Evolutionary conservation across 2,888 invertebrate genomes (phyloP).

Genomic region (Caenorhabditis becei): DNA sequence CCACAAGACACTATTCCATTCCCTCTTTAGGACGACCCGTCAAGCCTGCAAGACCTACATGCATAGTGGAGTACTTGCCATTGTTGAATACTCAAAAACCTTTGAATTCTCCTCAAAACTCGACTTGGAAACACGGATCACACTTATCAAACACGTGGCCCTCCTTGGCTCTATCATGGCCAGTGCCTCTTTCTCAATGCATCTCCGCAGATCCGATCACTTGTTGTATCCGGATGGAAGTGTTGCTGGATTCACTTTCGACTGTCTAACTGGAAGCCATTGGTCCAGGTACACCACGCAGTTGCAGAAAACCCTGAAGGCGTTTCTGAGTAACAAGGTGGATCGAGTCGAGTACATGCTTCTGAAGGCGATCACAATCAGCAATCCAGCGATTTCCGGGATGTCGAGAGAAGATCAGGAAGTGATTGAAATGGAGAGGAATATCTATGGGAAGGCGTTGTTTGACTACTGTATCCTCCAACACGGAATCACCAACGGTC

Average conservation of each 20-base stretch:
- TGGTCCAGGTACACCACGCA: constrained; percentile 21
- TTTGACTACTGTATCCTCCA: constrained; percentile 38
- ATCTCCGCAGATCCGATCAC: constrained; percentile 24
- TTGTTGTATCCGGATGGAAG: constrained; percentile 27
- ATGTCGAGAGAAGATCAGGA: constrained; percentile 14
- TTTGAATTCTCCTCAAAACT: constrained; percentile 29
- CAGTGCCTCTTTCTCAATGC: constrained; percentile 40
- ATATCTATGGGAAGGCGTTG: constrained; percentile 28
- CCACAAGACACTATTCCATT: too few species aligned
- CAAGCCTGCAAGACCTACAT: constrained; percentile 27
- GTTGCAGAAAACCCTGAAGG: constrained; percentile 30
- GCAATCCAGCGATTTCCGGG: constrained; percentile 21
- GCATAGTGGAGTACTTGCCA: constrained; percentile 35
- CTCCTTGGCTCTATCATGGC: constrained; percentile 41
- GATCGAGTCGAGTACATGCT: constrained; percentile 45
- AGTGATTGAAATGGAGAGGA: constrained; percentile 28
- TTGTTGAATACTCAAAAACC: constrained; percentile 26
- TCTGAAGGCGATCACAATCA: constrained; percentile 34
- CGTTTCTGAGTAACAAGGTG: constrained; percentile 39
- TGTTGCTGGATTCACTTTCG: constrained; percentile 12
- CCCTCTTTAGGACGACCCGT: not conserved
- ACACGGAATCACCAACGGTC: constrained; percentile 22
- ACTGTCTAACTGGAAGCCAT: constrained; percentile 11
- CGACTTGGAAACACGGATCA: constrained; percentile 1
- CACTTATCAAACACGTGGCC: constrained; percentile 26